These are phyloP conservation scores for Uromys caudimaculatus DNA, from an alignment of 2,797 vertebrate genomes.

Conservation along the genomic window DNA sequence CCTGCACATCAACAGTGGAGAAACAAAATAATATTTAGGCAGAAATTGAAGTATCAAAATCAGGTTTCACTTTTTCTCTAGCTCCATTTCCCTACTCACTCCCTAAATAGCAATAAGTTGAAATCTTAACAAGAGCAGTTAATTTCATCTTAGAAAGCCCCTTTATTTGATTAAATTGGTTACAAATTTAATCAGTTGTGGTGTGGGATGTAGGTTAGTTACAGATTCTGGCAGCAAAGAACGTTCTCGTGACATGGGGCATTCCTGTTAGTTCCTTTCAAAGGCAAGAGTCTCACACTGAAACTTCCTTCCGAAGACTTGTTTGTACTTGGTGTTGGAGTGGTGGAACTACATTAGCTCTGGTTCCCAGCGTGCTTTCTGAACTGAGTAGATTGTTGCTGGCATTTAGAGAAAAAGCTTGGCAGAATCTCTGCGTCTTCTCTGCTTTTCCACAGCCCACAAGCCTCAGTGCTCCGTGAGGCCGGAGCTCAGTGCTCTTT, in stretches of 20 bases:
- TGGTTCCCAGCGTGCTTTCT: background rate
- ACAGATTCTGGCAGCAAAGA: background rate
- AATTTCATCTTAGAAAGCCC: conserved; percentile 4
- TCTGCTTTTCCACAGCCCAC: background rate
- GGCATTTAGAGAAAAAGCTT: background rate
- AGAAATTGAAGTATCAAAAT: conserved; percentile 34
- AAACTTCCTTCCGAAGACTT: conserved; percentile 46
- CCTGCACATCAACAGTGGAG: background rate
- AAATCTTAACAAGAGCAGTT: conserved; percentile 21
- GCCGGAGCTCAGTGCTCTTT: background rate
- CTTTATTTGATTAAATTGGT: conserved; percentile 44
- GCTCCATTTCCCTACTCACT: background rate
- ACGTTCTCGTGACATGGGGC: background rate
- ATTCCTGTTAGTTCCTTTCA: conserved; percentile 44
- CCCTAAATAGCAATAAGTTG: conserved; percentile 33
- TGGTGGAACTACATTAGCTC: background rate
- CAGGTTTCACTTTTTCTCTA: background rate
- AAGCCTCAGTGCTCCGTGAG: background rate
- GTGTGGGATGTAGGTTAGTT: conserved; percentile 20
- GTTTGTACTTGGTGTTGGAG: background rate
- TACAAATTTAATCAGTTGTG: conserved; percentile 13
- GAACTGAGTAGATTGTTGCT: background rate
- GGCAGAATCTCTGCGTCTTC: background rate
- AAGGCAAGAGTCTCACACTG: background rate
- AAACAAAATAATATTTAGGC: conserved; percentile 28